Evolutionary conservation across 2,113 vertebrate genomes (phyloP), one percentile per base, ranked within the genome.

Genomic region (Guaruba guarouba): DNA sequence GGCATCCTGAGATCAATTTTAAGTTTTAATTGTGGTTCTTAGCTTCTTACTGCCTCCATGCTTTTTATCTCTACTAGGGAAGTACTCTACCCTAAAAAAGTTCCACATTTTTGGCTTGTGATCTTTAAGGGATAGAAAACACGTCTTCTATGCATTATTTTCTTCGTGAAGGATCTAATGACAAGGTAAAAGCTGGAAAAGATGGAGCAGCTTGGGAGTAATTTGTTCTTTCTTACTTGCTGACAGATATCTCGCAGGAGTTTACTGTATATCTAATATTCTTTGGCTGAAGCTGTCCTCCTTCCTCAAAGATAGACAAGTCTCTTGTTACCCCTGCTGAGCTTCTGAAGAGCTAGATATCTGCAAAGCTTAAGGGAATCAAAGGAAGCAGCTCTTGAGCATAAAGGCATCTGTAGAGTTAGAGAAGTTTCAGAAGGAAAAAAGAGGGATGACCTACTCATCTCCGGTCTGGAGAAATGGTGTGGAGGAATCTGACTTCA

Each of bases 11-110:
- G 63, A 83, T 94, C 22, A 73, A 27, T 79, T 82, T 94, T 55
- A 82, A 66, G 62, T 89, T 94, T 91, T 92, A 92, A 92, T 76
- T 78, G 67, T 91, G 59, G 63, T 77, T 87, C 59, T 82, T 80
- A 55, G 62, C 18, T 71, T 88, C 24, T 62, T 66, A 46, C 17
- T 77, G 20, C 29, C 46, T 93, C n/a, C 33, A 43, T 52, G 37
- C 12, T 66, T 14, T 46, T 91, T 15, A 19, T 64, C 39, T 89
- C 24, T 66, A 44, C 17, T 39, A 41, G 41, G 63, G 61, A 86
- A 71, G 54, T 8, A 33, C 7, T 2, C 20, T 44, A 5, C 31
- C 20, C 25, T 27, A 73, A 90, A 82, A 67, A 67, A 35, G 28
- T 37, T 10, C 6, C 22, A 18, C 5, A 3, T 63, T 82, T 80